Evolutionary conservation across 2,113 vertebrate genomes (phyloP).

Genomic region (Chrysochloris asiatica): DNA sequence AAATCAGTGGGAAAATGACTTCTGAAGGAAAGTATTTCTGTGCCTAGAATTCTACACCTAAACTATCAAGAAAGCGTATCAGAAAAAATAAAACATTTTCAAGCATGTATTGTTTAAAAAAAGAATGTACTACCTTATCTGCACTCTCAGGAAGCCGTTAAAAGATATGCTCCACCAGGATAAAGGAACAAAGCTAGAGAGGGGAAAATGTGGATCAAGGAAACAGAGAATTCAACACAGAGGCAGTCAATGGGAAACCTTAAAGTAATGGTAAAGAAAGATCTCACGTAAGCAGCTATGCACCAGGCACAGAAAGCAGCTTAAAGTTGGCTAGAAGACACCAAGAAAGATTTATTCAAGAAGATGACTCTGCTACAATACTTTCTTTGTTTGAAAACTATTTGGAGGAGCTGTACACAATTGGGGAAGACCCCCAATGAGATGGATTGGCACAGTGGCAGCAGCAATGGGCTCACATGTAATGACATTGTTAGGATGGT

Average conservation of each 20-base stretch:
- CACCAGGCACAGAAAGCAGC: neutral
- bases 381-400: neutral
- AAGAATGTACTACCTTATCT: neutral
- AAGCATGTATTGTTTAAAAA: neutral
- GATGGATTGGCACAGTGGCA: neutral
- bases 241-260: neutral
- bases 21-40: neutral
- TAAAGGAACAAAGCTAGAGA: neutral
- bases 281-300: neutral
- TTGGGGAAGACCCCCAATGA: too few species aligned
- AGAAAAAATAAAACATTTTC: neutral
- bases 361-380: neutral
- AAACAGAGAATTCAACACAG: neutral
- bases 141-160: neutral
- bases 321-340: neutral
- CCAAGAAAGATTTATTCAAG: neutral
- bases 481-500: too few species aligned
- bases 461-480: too few species aligned
- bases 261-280: neutral
- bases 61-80: neutral
- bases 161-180: neutral
- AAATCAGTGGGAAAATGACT: neutral
- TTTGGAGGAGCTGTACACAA: neutral
- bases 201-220: neutral
- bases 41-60: neutral